Base-by-base conservation (phyloP, 2,797 vertebrate species). In the Muraenolepis orangiensis region DNA sequence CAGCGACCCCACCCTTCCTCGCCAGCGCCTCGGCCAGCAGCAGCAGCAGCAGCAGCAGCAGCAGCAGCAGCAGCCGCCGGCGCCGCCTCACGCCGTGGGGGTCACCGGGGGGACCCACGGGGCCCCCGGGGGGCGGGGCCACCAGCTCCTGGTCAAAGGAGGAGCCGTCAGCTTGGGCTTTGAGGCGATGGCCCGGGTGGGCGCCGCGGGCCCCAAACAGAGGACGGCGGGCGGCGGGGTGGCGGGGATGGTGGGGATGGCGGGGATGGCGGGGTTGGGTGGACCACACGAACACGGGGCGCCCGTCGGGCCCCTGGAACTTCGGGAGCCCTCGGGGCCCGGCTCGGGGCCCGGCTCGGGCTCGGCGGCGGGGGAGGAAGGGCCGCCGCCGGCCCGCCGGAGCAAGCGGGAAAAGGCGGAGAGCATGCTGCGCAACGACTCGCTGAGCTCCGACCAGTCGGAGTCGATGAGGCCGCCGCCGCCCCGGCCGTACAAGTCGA, bases 381-480 rank as follows among this genome's bases (percentile, higher is more conserved):
- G 57, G 8, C 57, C 57, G n/a, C 57, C 57, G 2, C 57, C 57
- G 23, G 57, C 57, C 23, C 23, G 95, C 85, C 95, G 97, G 93
- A 94, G 94, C 87, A 98, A 98, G 92, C 94, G 96, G 80, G 96
- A 97, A 83, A 99, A 98, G 91, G 95, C 93, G 76, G 96, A 99
- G 90, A 96, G 95, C 84, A 97, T 99, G 96, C 93, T 99, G 85
- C 95, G 97, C 77, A 99, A 98, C 71, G 98, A 99, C 90, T 98
- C 97, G 20, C 94, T 98, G 74, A 98, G 96, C 90, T 98, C 96
- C 1, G 97, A 98, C 90, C 98, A 99, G 87, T 98, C 97, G 0
- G 98, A 99, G 91, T 98, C 96, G 28, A 91, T 99, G 84, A 93
- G 98, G 67, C 98, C 96, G 0, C 96, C 98, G 4, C 96, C 97